Base-by-base conservation (phyloP, 1,140 invertebrate species). In the Colletes latitarsis region DNA sequence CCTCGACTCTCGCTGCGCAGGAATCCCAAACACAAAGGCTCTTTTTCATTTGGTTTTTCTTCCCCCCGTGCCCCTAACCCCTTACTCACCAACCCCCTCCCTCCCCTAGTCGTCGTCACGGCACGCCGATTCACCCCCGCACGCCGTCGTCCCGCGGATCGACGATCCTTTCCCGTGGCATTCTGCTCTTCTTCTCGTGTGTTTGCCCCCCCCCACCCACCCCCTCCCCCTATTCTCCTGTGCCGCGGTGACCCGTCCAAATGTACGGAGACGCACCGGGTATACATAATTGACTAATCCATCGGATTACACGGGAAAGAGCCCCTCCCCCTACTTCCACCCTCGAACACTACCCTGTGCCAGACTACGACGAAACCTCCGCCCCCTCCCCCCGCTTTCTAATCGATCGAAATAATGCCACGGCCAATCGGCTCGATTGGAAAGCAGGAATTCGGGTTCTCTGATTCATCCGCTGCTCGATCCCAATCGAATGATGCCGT, bases 11-110 rank as follows among this genome's bases (percentile, higher is more conserved):
- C 66, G 73, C 75, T 83, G 85, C 77, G 73, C 88, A 91, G 90
- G 87, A 92, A 92, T 92, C 87, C 89, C 89, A 89, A 90, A 91
- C 88, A 92, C 91, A 93, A 93, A 92, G 90, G 92, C 88, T 89
- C 89, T 90, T 91, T 92, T 92, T 91, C 91, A 91, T 92, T 92
- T 92, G 90, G 86, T 91, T 90, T 91, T 90, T 89, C 88, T 80
- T 84, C 81, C 77, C 80, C 86, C 49, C 49, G 49, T 82, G 52
- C 83, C 55, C 55, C 14, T 63, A 63, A 63, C 60, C 70, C 43
- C 74, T 74, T 52, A 49, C 80, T 67, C 76, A 49, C 5, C 41
- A 30, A 49, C 53, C 17, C n/a, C 21, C 49, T 43, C 39, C 15
- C 19, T 17, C n/a, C 21, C 21, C 52, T 57, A 55, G 17, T 21